Conservation (phyloP, 2,888 invertebrate species). For the Protonemura montana region DNA sequence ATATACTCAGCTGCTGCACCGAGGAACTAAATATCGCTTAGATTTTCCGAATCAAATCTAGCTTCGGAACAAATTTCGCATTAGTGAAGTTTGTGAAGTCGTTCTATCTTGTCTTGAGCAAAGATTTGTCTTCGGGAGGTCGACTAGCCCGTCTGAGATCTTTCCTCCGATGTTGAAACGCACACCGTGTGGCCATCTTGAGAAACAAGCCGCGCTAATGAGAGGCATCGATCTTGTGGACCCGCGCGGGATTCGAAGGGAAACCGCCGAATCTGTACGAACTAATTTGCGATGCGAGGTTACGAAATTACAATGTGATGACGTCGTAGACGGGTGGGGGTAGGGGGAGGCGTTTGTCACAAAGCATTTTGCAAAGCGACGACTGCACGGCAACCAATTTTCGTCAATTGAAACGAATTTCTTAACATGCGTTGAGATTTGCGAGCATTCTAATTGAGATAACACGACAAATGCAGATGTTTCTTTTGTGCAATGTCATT, state of each 20-base stretch:
- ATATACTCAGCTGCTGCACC: background rate
- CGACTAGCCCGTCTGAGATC: background rate
- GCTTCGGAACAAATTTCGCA: background rate
- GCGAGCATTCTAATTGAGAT: background rate
- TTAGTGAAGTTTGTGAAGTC: background rate
- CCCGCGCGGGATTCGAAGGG: background rate
- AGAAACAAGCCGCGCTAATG: background rate
- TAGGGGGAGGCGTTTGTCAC: background rate
- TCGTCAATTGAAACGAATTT: constrained; percentile 7
- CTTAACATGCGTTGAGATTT: background rate
- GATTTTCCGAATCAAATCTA: background rate
- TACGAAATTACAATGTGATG: background rate
- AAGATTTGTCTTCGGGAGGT: background rate
- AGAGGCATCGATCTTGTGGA: background rate
- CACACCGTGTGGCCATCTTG: background rate
- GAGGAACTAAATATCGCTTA: background rate
- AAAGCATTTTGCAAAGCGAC: too few species aligned
- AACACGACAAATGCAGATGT: background rate
- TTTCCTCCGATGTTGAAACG: background rate
- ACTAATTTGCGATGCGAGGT: background rate
- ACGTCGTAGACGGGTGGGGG: background rate
- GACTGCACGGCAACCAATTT: background rate
- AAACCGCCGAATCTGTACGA: background rate
- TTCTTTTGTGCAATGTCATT: background rate
- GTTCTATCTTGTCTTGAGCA: background rate